Evolutionary conservation across 2,797 vertebrate species (phyloP), one percentile per base, ranked within the genome.

Genomic region (Helarctos malayanus): DNA sequence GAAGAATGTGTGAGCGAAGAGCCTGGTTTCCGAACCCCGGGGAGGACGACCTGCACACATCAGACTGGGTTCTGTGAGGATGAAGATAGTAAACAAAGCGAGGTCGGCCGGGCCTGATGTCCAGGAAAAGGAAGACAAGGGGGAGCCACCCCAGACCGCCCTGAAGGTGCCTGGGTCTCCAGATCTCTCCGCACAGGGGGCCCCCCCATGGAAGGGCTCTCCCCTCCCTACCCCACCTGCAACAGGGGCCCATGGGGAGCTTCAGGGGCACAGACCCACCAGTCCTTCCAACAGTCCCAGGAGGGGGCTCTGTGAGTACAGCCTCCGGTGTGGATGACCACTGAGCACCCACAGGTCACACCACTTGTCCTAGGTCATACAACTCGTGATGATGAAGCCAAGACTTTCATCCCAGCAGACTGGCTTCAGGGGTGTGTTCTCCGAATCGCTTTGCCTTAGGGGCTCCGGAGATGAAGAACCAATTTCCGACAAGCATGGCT

Each of bases 181-280:
- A 38, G 14, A 19, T 18, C 71, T 32, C n/a, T 63, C n/a, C 0
- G 87, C 57, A 32, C 59, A 15, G 4, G 5, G 10, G 25, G 7
- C 25, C 25, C 32, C 63, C 59, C 38, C 0, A 2, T 0, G 1
- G 71, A 13, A 1, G 4, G 4, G 69, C 7, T 4, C n/a, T 2
- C 41, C 41, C 41, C 86, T 49, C 38, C 68, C n/a, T 4, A 10
- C 52, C 18, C 0, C 2, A 9, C 47, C 27, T 14, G 41, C 15
- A 59, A 63, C 1, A 11, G 45, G 56, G 49, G 45, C n/a, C 41
- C 5, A 3, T 7, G 25, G 25, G 38, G 16, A 76, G n/a, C 59
- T 15, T 23, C 16, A 41, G 59, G 76, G 47, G 21, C n/a, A 23
- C 1, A 1, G 54, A 73, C 1, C 27, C 11, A 4, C 27, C 4